Conservation (phyloP, 1,140 invertebrate species). For the Drosophila nigromelanica region DNA sequence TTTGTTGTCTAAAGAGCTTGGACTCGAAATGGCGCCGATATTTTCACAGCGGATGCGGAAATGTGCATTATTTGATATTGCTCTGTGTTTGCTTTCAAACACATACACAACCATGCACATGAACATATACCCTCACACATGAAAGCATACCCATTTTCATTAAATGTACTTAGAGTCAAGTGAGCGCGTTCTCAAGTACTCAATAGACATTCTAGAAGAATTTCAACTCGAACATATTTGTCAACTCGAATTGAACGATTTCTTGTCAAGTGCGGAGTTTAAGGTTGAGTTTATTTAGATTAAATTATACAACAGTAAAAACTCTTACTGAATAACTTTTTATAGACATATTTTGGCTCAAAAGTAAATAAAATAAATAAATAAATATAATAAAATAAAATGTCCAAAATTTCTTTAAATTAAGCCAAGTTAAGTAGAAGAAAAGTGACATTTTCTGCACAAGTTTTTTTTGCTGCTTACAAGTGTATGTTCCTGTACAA, state of each 20-base stretch:
- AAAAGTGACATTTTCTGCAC: too few relatives aligned
- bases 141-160: slow-evolving; percentile 10
- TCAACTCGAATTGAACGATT: slow-evolving; percentile 1
- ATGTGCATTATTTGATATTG: slow-evolving; percentile 76
- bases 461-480: too few relatives aligned
- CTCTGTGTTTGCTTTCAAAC: slow-evolving; percentile 30
- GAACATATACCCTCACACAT: not conserved
- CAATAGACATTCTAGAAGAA: slow-evolving; percentile 9
- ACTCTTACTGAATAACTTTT: too few relatives aligned
- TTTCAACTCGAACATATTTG: slow-evolving; percentile 1
- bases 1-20: slow-evolving; percentile 28
- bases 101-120: not conserved
- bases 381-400: too few relatives aligned
- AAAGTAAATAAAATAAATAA: too few relatives aligned
- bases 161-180: slow-evolving; percentile 21
- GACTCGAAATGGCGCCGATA: slow-evolving; percentile 42
- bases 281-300: not conserved
- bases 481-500: too few relatives aligned
- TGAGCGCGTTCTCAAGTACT: slow-evolving; percentile 11
- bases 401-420: too few relatives aligned
- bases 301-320: too few relatives aligned
- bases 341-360: too few relatives aligned
- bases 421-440: too few relatives aligned
- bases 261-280: not conserved
- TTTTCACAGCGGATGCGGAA: slow-evolving; percentile 64